These are phyloP conservation scores for Isotomurus palustris DNA, from an alignment of 2,888 invertebrate species.

Conservation along the genomic window DNA sequence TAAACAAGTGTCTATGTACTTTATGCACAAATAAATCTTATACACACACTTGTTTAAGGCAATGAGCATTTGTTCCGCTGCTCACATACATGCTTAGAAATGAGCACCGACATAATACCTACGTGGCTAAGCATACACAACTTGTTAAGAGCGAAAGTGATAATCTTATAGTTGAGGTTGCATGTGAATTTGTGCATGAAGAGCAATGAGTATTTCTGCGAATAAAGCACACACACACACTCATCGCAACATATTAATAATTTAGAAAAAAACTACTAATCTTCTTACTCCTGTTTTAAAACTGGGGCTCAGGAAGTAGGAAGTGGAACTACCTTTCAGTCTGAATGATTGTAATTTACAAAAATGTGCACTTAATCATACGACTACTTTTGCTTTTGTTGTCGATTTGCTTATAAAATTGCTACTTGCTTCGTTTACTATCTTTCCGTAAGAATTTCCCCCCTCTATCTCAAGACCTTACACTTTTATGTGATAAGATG, in stretches of 20 bases:
- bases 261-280: neutral
- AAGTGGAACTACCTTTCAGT: too few relatives aligned
- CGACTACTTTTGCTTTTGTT: too few relatives aligned
- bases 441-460: too few relatives aligned
- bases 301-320: constrained; percentile 13
- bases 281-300: neutral
- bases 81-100: neutral
- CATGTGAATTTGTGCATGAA: constrained; percentile 5
- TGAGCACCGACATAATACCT: neutral
- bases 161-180: neutral
- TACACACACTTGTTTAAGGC: neutral
- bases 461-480: too few relatives aligned
- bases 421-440: too few relatives aligned
- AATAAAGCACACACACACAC: neutral
- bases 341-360: too few relatives aligned
- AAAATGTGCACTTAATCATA: too few relatives aligned
- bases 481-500: too few relatives aligned
- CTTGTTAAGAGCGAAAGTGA: constrained; percentile 7
- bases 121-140: neutral
- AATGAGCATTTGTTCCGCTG: neutral
- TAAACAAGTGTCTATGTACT: neutral
- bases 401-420: too few relatives aligned
- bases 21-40: neutral
- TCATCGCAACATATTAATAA: neutral
- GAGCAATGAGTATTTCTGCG: constrained; percentile 2